A percentile compares a stretch with the other conserved stretches of the same genome.
phyloP scores from a whole-genome alignment of 2,113 vertebrate species.

The Xerus inauris region DNA sequence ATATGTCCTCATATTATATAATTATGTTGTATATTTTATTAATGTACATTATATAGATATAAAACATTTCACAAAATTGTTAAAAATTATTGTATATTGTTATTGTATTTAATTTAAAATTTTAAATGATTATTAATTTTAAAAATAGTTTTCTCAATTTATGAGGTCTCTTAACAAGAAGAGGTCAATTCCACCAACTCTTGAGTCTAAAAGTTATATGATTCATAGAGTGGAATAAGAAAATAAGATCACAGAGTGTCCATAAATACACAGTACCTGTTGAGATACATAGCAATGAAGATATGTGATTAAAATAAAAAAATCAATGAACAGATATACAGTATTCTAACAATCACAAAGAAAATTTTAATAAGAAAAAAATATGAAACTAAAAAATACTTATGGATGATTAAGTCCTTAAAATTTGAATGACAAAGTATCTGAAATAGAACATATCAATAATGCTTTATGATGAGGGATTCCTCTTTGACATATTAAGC shows the following conservation, averaged over 20 bases:
- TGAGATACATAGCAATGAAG: not conserved
- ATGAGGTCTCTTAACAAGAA: not conserved
- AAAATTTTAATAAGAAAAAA: not conserved
- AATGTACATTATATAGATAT: not conserved
- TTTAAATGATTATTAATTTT: not conserved
- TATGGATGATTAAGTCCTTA: not conserved
- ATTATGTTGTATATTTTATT: not conserved
- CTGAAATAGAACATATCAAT: not conserved
- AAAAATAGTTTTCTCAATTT: slow-evolving; percentile 16
- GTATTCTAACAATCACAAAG: not conserved
- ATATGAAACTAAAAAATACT: not conserved
- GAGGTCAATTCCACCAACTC: not conserved
- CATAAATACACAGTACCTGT: not conserved
- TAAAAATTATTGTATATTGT: not conserved
- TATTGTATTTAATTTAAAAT: slow-evolving; percentile 30
- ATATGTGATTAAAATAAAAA: not conserved
- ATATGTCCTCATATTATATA: not conserved
- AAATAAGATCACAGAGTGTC: not conserved
- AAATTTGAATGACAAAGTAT: not conserved
- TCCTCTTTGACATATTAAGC: not conserved
- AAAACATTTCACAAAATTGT: not conserved
- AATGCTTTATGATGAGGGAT: not conserved
- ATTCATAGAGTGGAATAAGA: not conserved
- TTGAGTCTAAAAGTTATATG: not conserved
- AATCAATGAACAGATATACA: not conserved